Base-by-base conservation (phyloP, 2,888 invertebrate genomes). In the Thymelicus acteon region DNA sequence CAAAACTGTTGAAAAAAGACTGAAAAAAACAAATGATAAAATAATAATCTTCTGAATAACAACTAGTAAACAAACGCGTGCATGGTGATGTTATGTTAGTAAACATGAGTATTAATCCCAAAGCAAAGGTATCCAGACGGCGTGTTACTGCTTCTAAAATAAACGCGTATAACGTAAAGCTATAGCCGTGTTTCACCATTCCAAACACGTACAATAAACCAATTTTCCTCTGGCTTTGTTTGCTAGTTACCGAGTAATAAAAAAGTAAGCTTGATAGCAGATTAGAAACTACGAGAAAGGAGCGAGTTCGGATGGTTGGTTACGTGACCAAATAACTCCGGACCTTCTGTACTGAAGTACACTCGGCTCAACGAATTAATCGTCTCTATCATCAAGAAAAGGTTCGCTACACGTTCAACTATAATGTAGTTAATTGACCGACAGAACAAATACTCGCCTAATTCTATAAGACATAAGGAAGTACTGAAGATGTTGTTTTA, bases 211-310 rank as follows among this genome's bases (percentile, higher is more conserved):
- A 64, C 70, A 74, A 73, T 72, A 70, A 76, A 78, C 76, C 76
- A 75, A 77, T 77, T 78, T 77, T 73, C 73, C 75, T 61, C 67
- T 72, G 82, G 83, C 85, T 69, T 69, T 89, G 87, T 88, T 89
- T 88, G 85, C 86, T 85, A 85, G 87, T 89, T 89, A 87, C 83
- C 82, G 85, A 90, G 86, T 86, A 90, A 89, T 90, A 90, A 89
- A 90, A 68, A 88, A 89, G 87, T 88, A 86, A 85, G 85, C 89
- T 88, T 84, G 87, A 88, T 86, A 86, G 86, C 86, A 89, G 88
- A 90, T 90, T 89, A 89, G 88, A 85, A 88, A 88, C 84, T 86
- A 85, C 82, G 82, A 80, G 79, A 78, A 85, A 81, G 75, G 63
- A 63, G 63, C 69, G 77, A 85, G 84, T 84, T 84, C 80, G 82